These are phyloP conservation scores for Chaetops frenatus DNA, from an alignment of 2,113 vertebrate genomes.

Conservation along the genomic window DNA sequence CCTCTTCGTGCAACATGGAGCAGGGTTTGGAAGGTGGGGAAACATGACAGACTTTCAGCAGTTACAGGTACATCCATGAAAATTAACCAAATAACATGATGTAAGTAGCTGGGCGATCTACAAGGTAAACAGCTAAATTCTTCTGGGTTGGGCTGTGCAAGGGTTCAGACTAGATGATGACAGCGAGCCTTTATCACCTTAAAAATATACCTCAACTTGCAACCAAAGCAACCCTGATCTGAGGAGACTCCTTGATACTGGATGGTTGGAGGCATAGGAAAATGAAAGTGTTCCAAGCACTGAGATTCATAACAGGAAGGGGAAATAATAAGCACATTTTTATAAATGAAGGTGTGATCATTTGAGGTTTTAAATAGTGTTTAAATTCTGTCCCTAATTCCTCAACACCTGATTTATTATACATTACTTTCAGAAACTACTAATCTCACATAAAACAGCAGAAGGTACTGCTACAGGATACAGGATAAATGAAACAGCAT, in stretches of 20 bases:
- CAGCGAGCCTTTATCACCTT: background rate
- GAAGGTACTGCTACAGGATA: background rate
- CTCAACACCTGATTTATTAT: background rate
- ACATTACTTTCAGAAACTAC: background rate
- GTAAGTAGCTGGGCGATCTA: background rate
- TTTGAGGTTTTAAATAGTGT: background rate
- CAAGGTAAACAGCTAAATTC: background rate
- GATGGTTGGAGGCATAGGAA: background rate
- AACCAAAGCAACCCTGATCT: background rate
- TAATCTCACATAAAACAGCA: background rate
- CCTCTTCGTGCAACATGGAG: background rate
- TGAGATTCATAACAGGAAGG: background rate
- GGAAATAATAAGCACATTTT: background rate
- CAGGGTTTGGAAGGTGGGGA: background rate
- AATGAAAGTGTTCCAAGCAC: background rate
- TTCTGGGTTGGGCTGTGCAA: background rate
- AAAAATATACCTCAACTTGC: conserved; percentile 2
- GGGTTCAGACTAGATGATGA: background rate
- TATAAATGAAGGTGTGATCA: background rate
- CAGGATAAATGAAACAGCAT: background rate
- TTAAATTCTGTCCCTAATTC: background rate
- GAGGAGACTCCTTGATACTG: background rate
- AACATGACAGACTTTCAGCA: background rate
- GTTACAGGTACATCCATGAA: background rate
- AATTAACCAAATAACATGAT: background rate